Evolutionary conservation across 2,797 vertebrate species (phyloP), one percentile per base, ranked within the genome.

Genomic region (Lepus oiostolus): DNA sequence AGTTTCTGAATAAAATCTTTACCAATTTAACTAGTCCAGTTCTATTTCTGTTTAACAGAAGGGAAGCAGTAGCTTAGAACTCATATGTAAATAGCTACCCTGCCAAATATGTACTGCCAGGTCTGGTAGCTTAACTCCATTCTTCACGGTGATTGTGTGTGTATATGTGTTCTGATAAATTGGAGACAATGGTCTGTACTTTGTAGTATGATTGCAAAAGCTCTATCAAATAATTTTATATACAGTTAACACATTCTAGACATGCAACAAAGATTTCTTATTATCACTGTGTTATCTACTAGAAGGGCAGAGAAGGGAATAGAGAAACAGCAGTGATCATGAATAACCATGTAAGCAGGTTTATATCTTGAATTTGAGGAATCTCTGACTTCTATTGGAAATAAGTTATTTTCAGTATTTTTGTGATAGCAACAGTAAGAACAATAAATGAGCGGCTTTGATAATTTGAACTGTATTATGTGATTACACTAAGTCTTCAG

Each of bases 341-440:
- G 4, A 87, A 87, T 77, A 75, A 85, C 65, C 9, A 65, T 22
- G 30, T 76, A 75, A 74, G 24, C 5, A 62, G 21, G 28, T 21
- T 76, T 30, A 71, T 50, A 50, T 81, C 12, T 11, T 88, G 26
- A 50, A 85, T 80, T 80, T 76, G 58, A 81, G 13, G 79, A 2
- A 77, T 50, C 10, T 91, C n/a, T 94, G 47, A 68, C 42, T 62
- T 79, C 84, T 47, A 52, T 19, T 82, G 2, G 16, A 88, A 93
- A 93, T 22, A 87, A 67, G 84, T 79, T 79, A 89, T 83, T 92
- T 93, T 90, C 68, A 74, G 17, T 62, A 32, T 93, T 93, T 95
- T 58, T 30, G 76, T 85, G 35, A 38, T 70, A 85, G 67, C 21
- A 60, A 60, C 47, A 91, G 72, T 91, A 95, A 91, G 1, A 82